Evolutionary conservation across 2,113 vertebrate genomes (phyloP), one percentile per base, ranked within the genome.

Genomic region (Ptychochromis oligacanthus): DNA sequence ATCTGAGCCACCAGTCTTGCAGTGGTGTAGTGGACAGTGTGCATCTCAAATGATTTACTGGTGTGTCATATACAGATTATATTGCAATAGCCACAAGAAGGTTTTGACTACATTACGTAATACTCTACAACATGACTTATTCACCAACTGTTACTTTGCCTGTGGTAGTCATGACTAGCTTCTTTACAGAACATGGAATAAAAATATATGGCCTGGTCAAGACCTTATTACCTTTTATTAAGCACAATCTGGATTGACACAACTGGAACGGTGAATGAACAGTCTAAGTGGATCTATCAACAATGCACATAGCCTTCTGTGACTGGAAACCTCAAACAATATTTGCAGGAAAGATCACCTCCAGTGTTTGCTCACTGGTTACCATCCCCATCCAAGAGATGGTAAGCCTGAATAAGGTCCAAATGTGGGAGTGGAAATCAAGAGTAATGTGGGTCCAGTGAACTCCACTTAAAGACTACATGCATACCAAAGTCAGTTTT

Each of bases 401-500:
- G 6, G 36, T 79, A 85, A 87, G 84, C 81, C 88, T 93, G 62
- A 79, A 88, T 61, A 2, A 86, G 38, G 1, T 58, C 79, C 24
- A 54, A 28, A 36, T 24, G 79, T 4, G 26, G 46, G 46, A 49
- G 5, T 17, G 46, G 5, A 49, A 49, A 49, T 6, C 14, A 49
- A 5, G 15, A 15, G 14, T 79, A 90, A 26, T 91, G 36, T 92
- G 95, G 83, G 72, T 87, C 20, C 80, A 93, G 87, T 85, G 7
- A 83, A n/a, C 89, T 88, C 91, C 92, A 91, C 72, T 94, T 93
- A 18, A 94, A 94, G 54, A 89, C 81, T 7, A 96, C 88, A 12
- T 77, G 84, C 52, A 96, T 78, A 2, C 92, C 93, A 78, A 93
- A 94, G 46, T 93, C 90, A 0, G 94, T 93, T 65, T 87, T 90